These are phyloP conservation scores for Takifugu flavidus DNA, from an alignment of 2,113 vertebrate species.

Conservation along the genomic window DNA sequence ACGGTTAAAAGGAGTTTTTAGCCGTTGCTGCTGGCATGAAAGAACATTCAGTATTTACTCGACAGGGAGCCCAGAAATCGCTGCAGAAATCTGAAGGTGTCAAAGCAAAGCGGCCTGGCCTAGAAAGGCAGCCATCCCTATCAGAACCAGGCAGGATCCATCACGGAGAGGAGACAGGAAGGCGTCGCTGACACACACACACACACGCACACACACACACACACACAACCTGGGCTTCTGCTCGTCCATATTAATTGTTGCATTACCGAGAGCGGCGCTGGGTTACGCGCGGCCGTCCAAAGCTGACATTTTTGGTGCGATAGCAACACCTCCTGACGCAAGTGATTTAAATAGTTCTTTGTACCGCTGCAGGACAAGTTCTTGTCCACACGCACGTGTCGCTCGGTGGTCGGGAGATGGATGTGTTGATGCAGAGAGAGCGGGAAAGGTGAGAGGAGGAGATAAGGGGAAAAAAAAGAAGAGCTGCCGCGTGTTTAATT, in stretches of 20 bases:
- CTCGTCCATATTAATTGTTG: constrained; percentile 64
- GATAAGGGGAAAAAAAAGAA: neutral
- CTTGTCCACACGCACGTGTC: constrained; percentile 20
- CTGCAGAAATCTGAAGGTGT: constrained; percentile 49
- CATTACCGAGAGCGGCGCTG: constrained; percentile 63
- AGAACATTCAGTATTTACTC: too few relatives aligned
- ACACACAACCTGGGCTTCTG: constrained; percentile 12
- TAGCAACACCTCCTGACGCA: constrained; percentile 43
- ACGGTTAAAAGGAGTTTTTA: too few relatives aligned
- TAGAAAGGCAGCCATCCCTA: constrained; percentile 71
- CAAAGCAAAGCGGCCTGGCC: constrained; percentile 59
- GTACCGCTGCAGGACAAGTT: constrained; percentile 23
- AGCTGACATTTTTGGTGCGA: constrained; percentile 48
- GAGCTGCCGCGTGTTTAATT: too few relatives aligned
- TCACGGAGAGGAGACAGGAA: constrained; percentile 56
- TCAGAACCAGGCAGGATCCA: constrained; percentile 58
- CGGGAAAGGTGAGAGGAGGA: neutral
- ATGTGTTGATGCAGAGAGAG: neutral
- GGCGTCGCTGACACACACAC: constrained; percentile 26
- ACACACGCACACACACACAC: constrained; percentile 8
- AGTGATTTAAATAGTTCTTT: constrained; percentile 55
- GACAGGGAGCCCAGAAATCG: constrained; percentile 50
- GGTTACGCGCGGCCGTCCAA: constrained; percentile 57
- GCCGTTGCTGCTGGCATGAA: too few relatives aligned
- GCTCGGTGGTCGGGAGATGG: neutral